These are phyloP conservation scores for Drosophila nr. fundita DNA, from an alignment of 2,888 invertebrate genomes.

Conservation along the genomic window DNA sequence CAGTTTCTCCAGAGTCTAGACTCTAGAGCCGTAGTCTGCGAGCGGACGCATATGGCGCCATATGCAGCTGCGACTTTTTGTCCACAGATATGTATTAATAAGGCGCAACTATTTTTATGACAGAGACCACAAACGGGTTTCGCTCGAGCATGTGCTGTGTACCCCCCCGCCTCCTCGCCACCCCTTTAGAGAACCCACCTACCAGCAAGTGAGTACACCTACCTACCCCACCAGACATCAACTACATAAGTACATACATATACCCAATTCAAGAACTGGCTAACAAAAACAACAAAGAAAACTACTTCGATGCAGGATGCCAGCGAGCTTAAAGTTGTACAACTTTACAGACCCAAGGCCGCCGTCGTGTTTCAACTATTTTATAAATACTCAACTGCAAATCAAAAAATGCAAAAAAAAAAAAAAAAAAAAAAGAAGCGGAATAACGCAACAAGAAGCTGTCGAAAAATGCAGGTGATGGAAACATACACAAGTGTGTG, in stretches of 20 bases:
- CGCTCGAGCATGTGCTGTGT: slow-evolving; percentile 23
- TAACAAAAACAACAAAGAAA: slow-evolving; percentile 2
- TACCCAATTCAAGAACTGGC: slow-evolving; percentile 27
- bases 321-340: slow-evolving; percentile 11
- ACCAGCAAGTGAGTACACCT: background rate
- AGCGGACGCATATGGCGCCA: slow-evolving; percentile 39
- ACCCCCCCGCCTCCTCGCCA: background rate
- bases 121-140: slow-evolving; percentile 52
- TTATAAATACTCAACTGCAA: background rate
- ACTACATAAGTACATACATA: slow-evolving; percentile 2
- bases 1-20: slow-evolving; percentile 18
- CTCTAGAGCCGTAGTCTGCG: slow-evolving; percentile 14
- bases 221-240: slow-evolving; percentile 55
- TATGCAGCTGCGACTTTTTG: slow-evolving; percentile 32
- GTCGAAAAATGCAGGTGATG: background rate
- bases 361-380: slow-evolving; percentile 20
- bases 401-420: background rate
- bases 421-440: background rate
- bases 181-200: background rate
- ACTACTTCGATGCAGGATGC: slow-evolving; percentile 54
- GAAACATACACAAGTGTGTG: background rate
- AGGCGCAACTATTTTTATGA: slow-evolving; percentile 70
- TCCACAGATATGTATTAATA: slow-evolving; percentile 34
- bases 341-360: slow-evolving; percentile 39
- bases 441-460: background rate